These are phyloP conservation scores for Tholera decimalis DNA, from an alignment of 2,888 invertebrate species.

Conservation along the genomic window DNA sequence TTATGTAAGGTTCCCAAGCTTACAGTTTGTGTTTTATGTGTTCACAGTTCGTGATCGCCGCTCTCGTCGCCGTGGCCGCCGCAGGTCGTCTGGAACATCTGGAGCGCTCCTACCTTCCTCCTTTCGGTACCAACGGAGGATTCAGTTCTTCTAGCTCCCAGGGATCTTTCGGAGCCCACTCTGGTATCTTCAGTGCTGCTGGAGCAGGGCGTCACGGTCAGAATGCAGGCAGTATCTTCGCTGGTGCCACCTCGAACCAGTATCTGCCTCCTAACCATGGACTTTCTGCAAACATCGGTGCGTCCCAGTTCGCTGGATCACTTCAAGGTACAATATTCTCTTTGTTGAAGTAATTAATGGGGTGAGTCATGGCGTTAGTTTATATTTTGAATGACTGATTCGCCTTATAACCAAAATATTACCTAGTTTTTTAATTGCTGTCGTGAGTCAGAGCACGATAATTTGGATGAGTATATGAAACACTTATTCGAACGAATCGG, in stretches of 20 bases:
- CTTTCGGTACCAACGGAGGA: slow-evolving; percentile 60
- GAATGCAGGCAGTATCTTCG: slow-evolving; percentile 24
- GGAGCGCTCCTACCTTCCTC: slow-evolving; percentile 85
- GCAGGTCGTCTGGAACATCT: slow-evolving; percentile 85
- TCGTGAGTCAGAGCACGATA: no score
- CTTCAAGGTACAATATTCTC: slow-evolving; percentile 56
- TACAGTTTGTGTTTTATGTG: background rate
- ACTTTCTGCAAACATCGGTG: slow-evolving; percentile 69
- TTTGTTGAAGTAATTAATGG: background rate
- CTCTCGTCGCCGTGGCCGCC: slow-evolving; percentile 79
- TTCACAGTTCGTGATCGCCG: slow-evolving; percentile 80
- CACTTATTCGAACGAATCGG: no score
- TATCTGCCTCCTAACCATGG: slow-evolving; percentile 84
- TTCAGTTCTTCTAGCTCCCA: slow-evolving; percentile 55
- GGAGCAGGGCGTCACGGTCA: slow-evolving; percentile 12
- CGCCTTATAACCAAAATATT: background rate
- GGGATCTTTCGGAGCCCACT: slow-evolving; percentile 47
- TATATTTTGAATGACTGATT: background rate
- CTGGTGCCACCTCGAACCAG: slow-evolving; percentile 81
- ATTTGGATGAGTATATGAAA: no score
- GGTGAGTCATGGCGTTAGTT: background rate
- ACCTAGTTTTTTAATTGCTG: no score
- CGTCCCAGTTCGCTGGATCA: slow-evolving; percentile 60
- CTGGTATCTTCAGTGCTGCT: slow-evolving; percentile 50
- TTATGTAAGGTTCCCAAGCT: background rate